phyloP scores from a whole-genome alignment of 2,888 invertebrate genomes.

The Pachymerium ferrugineum region DNA sequence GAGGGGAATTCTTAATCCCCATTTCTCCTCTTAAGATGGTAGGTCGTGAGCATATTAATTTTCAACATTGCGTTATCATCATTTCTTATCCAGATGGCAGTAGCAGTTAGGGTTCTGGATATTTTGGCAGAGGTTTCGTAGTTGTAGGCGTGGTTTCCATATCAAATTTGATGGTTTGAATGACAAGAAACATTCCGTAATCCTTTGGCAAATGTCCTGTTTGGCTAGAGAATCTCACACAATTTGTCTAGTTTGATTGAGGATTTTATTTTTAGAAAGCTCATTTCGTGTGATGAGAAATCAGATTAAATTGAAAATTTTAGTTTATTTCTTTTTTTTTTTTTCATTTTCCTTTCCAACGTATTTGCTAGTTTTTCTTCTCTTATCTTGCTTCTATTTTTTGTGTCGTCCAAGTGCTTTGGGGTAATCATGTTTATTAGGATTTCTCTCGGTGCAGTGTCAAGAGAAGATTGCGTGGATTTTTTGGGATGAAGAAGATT shows the following conservation, averaged over 20 bases:
- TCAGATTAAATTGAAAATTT: background rate
- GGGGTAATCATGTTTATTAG: conserved; percentile 15
- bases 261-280: background rate
- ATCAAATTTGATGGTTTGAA: conserved; percentile 15
- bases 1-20: background rate
- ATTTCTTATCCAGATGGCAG: background rate
- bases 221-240: background rate
- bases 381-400: background rate
- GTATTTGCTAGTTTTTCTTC: background rate
- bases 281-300: background rate
- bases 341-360: background rate
- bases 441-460: background rate
- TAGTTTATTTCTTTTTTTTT: background rate
- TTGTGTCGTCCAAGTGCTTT: background rate
- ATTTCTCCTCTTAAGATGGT: background rate
- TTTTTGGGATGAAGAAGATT: conserved; percentile 15
- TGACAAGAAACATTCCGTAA: conserved; percentile 11
- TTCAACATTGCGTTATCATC: background rate
- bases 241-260: conserved; percentile 1
- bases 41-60: background rate
- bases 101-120: background rate
- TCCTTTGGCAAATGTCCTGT: conserved; percentile 17
- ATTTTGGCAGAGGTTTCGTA: background rate
- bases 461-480: conserved; percentile 14
- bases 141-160: background rate